Percentiles rank a stretch among this genome's conserved stretches.
Evolutionary conservation across 2,113 vertebrate species (phyloP).

Genomic region (Apteryx owenii): DNA sequence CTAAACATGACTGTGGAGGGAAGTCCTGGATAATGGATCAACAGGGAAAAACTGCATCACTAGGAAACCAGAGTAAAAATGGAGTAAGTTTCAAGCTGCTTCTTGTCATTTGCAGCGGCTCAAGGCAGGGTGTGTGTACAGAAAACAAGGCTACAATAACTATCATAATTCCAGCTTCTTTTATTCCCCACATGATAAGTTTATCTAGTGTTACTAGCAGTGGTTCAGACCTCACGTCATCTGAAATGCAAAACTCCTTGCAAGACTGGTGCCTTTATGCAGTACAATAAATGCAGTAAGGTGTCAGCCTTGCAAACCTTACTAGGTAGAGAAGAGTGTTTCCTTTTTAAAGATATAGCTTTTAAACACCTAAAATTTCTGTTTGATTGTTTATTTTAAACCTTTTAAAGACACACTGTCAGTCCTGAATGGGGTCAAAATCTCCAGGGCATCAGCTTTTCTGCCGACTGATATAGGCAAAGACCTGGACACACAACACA

Average conservation of each 20-base stretch:
- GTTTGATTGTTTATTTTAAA: background rate
- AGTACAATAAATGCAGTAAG: background rate
- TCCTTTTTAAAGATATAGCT: background rate
- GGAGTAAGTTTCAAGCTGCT: background rate
- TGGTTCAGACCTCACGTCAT: background rate
- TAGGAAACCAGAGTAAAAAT: background rate
- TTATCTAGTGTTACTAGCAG: background rate
- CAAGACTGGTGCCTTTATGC: background rate
- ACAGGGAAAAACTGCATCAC: background rate
- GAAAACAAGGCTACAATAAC: background rate
- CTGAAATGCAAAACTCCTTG: background rate
- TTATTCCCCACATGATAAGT: background rate
- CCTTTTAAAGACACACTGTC: background rate
- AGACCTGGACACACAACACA: rapidly evolving
- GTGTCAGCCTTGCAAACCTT: background rate
- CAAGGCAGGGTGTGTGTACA: background rate
- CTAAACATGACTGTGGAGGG: background rate
- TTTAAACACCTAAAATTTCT: background rate
- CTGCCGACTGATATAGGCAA: background rate
- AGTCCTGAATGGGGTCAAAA: background rate
- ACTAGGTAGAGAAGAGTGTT: background rate
- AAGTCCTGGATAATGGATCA: background rate
- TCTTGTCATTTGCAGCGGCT: background rate
- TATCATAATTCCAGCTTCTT: background rate
- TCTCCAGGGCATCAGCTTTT: background rate